Conservation (phyloP, 2,888 invertebrate species). For the Drosophila hamatofila region DNA sequence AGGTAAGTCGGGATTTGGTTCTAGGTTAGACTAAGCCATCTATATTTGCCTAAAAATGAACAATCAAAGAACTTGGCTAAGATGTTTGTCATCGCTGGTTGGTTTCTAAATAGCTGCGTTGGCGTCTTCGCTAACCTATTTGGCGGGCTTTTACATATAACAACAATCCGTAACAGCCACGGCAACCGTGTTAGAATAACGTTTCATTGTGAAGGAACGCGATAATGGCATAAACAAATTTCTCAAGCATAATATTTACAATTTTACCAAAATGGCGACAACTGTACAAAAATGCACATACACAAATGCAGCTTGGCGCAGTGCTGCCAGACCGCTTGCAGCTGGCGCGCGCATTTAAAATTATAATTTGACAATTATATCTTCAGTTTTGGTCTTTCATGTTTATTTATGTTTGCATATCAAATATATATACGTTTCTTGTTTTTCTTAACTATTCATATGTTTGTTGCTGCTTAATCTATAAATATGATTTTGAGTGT, state of each 20-base stretch:
- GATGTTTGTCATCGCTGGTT: conserved; percentile 55
- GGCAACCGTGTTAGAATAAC: not conserved
- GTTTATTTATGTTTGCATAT: conserved; percentile 46
- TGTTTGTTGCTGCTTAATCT: conserved; percentile 27
- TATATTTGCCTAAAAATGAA: conserved; percentile 10
- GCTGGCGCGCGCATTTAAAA: conserved; percentile 10
- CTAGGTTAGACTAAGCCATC: conserved; percentile 53
- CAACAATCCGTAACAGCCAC: no score
- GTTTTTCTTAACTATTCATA: conserved; percentile 27
- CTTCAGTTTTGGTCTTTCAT: conserved; percentile 31
- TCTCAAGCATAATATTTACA: conserved; percentile 2
- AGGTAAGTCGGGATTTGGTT: conserved; percentile 87
- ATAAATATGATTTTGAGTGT: conserved; percentile 25
- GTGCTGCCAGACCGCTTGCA: conserved; percentile 43
- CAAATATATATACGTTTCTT: conserved; percentile 48
- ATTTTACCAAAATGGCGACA: conserved; percentile 54
- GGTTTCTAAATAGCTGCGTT: conserved; percentile 75
- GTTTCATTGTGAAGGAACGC: not conserved
- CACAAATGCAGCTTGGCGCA: conserved; percentile 22
- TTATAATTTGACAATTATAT: not conserved
- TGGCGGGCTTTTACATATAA: conserved; percentile 17
- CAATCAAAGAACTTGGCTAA: conserved; percentile 64
- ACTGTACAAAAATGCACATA: conserved; percentile 50
- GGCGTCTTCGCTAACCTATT: conserved; percentile 71
- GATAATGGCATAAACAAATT: conserved; percentile 3